These are phyloP conservation scores for Microcebus lehilahytsara DNA, from an alignment of 2,113 vertebrate genomes.

Conservation along the genomic window DNA sequence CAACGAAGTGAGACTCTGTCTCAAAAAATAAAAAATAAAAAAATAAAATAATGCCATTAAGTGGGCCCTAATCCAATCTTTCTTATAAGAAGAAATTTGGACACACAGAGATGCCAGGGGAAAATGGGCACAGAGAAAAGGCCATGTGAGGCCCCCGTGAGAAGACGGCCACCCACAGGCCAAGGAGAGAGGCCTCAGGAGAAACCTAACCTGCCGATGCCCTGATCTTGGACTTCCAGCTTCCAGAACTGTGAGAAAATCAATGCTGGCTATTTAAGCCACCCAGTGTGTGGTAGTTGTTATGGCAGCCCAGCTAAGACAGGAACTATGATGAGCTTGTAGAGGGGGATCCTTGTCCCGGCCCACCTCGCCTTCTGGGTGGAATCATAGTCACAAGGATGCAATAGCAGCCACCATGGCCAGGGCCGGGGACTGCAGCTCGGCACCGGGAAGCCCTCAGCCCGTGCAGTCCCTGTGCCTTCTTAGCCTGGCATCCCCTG, in stretches of 20 bases:
- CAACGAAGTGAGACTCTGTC: no score
- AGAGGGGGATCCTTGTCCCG: neutral
- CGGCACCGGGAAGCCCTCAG: no score
- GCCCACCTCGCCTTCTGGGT: neutral
- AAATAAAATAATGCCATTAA: neutral
- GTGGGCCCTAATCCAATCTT: neutral
- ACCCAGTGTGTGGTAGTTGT: neutral
- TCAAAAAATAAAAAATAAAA: no score
- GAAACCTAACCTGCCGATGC: neutral
- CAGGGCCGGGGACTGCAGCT: neutral
- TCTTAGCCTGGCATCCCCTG: neutral
- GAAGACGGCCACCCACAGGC: neutral
- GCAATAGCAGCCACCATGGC: neutral
- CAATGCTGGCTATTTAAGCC: neutral
- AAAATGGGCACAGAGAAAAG: neutral
- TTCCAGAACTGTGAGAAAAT: neutral
- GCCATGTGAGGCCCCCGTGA: neutral
- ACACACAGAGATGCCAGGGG: fast-evolving
- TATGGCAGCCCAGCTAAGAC: neutral
- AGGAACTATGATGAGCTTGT: neutral
- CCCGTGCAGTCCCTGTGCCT: neutral
- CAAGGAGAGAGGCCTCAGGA: neutral
- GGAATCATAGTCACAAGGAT: neutral
- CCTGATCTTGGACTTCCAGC: neutral
- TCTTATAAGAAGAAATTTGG: neutral